Percentiles rank a stretch among this genome's conserved stretches.
These are phyloP conservation scores for Caenorhabditis zanzibari DNA, from an alignment of 2,888 invertebrate species.

Conservation along the genomic window DNA sequence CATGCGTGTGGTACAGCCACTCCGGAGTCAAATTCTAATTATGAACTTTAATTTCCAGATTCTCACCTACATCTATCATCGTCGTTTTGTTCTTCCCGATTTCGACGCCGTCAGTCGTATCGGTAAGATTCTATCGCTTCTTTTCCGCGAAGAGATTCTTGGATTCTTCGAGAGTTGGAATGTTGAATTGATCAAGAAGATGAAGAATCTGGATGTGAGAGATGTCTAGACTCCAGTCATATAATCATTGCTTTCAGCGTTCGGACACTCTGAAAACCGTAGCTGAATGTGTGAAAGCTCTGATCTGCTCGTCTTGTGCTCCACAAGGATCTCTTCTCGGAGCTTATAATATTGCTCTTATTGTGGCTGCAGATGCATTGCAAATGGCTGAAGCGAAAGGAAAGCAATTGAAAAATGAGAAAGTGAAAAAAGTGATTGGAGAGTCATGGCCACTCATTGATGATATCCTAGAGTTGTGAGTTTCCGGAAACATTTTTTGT, in stretches of 20 bases:
- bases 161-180: slow-evolving; percentile 61
- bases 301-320: slow-evolving; percentile 46
- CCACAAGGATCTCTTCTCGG: slow-evolving; percentile 60
- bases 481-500: background rate
- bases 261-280: slow-evolving; percentile 32
- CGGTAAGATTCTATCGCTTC: slow-evolving; percentile 48
- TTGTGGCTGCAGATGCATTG: slow-evolving; percentile 64
- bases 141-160: slow-evolving; percentile 53
- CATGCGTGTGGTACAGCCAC: slow-evolving; percentile 55
- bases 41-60: slow-evolving; percentile 31
- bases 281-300: slow-evolving; percentile 46
- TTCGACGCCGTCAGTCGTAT: slow-evolving; percentile 63
- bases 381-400: slow-evolving; percentile 59
- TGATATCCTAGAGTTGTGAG: slow-evolving; percentile 49
- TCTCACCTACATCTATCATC: slow-evolving; percentile 66
- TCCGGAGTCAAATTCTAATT: background rate
- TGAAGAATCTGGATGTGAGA: slow-evolving; percentile 52
- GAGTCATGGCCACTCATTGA: slow-evolving; percentile 50
- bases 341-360: slow-evolving; percentile 58
- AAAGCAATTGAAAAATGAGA: slow-evolving; percentile 38
- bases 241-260: slow-evolving; percentile 61
- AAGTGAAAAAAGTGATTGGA: slow-evolving; percentile 58
- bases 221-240: no score
- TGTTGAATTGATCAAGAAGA: slow-evolving; percentile 50
- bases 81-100: slow-evolving; percentile 59